Evolutionary conservation across 2,113 vertebrate species (phyloP), one percentile per base, ranked within the genome.

Genomic region (Amphiprion ocellaris): DNA sequence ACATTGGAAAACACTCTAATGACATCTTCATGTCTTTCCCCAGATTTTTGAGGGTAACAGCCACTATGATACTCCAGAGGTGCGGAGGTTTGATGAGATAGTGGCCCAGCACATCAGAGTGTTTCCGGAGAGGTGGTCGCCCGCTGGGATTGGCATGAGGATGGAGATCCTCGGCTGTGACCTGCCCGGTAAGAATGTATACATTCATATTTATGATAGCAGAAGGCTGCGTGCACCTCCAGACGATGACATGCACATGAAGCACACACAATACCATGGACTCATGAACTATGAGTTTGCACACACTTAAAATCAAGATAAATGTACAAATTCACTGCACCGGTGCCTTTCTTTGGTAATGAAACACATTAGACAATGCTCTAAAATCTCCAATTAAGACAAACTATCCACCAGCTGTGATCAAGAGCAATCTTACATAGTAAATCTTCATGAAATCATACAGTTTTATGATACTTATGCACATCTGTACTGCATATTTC

Each of bases 11-110:
- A 24, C 7, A 50, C 49, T 7, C 10, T 17, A 10, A 49, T 47
- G 5, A 55, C 9, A 8, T 59, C 14, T 70, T 3, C 17, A 59
- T 49, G 10, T 54, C 16, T 16, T 39, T 21, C 4, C 19, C 30
- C 72, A 99, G 98, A 93, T 98, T 59, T 99, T 99, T 72, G 98
- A 99, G 89, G 98, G 98, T 17, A 99, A 99, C 92, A 94, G 96
- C 76, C 97, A 99, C 92, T 99, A 97, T 0, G 98, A 99, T 74
- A 97, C 96, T 16, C 98, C 98, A 0, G 98, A 99, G 88, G 95
- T 99, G 66, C 95, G 98, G 33, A 89, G 97, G 71, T 99, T 99
- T 56, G 97, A 99, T 3, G 94, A 97, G n/a, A 91, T 99, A 14
- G 95, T 94, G 33, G 95, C 97, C 0, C 98, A 98, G 89, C 97